Base-by-base conservation (phyloP, 2,888 invertebrate species). In the Nemoura dubitans region DNA sequence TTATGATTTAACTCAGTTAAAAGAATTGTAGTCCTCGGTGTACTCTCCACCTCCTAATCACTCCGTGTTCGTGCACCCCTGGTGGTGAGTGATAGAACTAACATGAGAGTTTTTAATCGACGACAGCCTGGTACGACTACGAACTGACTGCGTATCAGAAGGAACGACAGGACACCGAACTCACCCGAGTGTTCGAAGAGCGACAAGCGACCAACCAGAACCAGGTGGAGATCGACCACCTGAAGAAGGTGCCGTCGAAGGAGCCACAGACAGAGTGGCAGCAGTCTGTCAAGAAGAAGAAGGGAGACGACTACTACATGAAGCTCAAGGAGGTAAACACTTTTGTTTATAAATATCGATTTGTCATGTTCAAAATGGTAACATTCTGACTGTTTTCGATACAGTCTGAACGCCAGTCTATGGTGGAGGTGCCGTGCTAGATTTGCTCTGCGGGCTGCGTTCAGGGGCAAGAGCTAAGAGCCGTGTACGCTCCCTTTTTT, bases 111-210 rank as follows among this genome's bases (percentile, higher is more conserved):
- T 42, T 86, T 59, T 87, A 84, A 76, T 10, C 43, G 81, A 81
- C 81, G 90, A 89, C 92, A 96, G 98, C 98, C 90, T 98, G 98
- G 98, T 98, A 98, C 93, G 98, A 98, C 93, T 94, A 94, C 91
- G 97, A 97, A 91, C 94, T 97, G 91, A 93, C 95, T 89, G 95
- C 95, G 91, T 97, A 97, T 92, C 98, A 97, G 92, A 94, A 94
- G 91, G 96, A 96, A 89, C 95, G 97, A 89, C 93, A 94, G 91
- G 96, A 96, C 90, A 96, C 96, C 86, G 98, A 98, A 92, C 93
- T 98, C 90, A 97, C 97, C 91, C 95, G 95, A 91, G 95, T 96
- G 83, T 98, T 98, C 91, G 97, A 97, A 90, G 98, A 98, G 91
- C 95, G 97, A 89, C 94, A 94, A 89, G 95, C 95, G 90, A 93